phyloP scores from a whole-genome alignment of 2,797 vertebrate species.

The Columba guinea region DNA sequence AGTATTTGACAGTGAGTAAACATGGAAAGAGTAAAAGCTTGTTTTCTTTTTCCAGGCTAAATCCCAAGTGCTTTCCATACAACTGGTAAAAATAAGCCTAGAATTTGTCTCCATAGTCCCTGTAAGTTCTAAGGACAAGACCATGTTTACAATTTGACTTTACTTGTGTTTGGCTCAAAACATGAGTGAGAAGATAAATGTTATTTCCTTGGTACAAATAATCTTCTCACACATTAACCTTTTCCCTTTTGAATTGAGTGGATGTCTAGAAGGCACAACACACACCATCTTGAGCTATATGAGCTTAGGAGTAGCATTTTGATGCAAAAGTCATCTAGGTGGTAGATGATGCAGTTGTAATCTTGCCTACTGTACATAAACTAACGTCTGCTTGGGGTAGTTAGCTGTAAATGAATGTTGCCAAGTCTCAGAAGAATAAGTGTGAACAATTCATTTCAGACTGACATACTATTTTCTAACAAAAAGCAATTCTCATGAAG shows the following conservation, averaged over 20 bases:
- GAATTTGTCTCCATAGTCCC: not conserved
- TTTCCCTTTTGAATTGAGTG: not conserved
- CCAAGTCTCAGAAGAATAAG: not conserved
- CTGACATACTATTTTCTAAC: not conserved
- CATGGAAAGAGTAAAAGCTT: not conserved
- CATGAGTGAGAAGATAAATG: not conserved
- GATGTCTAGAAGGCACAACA: not conserved
- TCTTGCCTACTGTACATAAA: not conserved
- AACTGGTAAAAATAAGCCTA: not conserved
- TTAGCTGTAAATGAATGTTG: rapidly evolving
- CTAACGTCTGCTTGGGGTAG: not conserved
- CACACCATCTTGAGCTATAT: not conserved
- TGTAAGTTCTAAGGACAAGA: not conserved
- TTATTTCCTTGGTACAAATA: not conserved
- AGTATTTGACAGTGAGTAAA: not conserved
- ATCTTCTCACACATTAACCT: not conserved
- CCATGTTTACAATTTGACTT: not conserved
- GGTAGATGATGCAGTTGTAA: not conserved
- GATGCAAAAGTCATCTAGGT: not conserved
- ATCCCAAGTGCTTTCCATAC: not conserved
- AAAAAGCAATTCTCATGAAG: not conserved
- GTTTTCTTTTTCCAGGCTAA: not conserved
- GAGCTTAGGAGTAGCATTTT: not conserved
- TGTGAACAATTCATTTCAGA: not conserved
- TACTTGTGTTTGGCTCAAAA: not conserved